Percentiles rank a stretch among this genome's conserved stretches.
Evolutionary conservation across 1,140 invertebrate genomes (phyloP).

Genomic region (roundworm (Caenorhabditis elegans)): DNA sequence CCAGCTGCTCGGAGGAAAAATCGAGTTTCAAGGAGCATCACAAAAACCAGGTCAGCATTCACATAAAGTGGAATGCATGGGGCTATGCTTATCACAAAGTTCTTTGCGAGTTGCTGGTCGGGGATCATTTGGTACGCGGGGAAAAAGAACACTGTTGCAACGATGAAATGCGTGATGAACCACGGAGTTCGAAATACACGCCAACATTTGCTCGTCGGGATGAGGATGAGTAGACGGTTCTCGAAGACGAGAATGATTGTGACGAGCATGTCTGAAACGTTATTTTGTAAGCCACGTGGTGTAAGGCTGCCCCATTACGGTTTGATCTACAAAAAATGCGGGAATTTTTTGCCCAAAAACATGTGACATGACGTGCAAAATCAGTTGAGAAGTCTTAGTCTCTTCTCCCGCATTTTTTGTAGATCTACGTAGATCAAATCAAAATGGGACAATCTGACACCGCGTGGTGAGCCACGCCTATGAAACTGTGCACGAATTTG

Average conservation of each 20-base stretch:
- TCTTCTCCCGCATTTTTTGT: too few relatives aligned
- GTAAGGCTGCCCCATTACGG: too few relatives aligned
- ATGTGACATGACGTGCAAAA: too few relatives aligned
- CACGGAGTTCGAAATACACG: not conserved
- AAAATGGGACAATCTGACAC: too few relatives aligned
- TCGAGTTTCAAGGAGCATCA: not conserved
- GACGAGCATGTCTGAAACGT: not conserved
- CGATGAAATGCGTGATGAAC: not conserved
- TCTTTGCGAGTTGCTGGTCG: not conserved
- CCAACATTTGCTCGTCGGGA: not conserved
- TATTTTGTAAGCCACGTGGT: not conserved
- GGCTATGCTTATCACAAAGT: not conserved
- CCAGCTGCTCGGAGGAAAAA: not conserved
- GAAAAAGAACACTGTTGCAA: not conserved
- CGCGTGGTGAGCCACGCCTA: too few relatives aligned
- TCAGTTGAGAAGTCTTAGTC: too few relatives aligned
- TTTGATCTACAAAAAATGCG: too few relatives aligned
- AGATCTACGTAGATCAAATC: too few relatives aligned
- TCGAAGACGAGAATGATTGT: not conserved
- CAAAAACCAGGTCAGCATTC: not conserved
- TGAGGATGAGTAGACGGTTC: not conserved
- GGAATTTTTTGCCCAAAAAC: too few relatives aligned
- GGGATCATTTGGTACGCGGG: not conserved
- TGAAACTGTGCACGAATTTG: too few relatives aligned
- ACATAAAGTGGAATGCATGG: slow-evolving; percentile 1